These are phyloP conservation scores for Cotesia congregata DNA, from an alignment of 2,888 invertebrate species.

Conservation along the genomic window DNA sequence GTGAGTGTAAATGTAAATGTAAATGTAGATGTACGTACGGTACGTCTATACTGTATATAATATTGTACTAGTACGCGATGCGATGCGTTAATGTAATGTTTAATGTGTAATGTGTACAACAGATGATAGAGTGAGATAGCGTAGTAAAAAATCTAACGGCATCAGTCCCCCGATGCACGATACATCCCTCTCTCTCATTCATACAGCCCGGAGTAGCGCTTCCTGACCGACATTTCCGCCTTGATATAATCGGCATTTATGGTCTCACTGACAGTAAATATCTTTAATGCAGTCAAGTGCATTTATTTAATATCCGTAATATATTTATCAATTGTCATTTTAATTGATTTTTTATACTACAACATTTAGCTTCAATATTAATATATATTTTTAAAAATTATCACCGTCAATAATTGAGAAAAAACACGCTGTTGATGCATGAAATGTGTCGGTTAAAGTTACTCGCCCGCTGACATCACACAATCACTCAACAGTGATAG, in stretches of 20 bases:
- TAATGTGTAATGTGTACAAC: constrained; percentile 7
- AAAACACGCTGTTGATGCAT: constrained; percentile 47
- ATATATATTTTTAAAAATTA: too few relatives aligned
- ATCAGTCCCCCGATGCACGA: constrained; percentile 26
- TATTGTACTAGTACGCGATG: not conserved
- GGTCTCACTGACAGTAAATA: not conserved
- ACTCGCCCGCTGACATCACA: constrained; percentile 39
- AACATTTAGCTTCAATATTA: too few relatives aligned
- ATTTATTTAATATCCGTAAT: not conserved
- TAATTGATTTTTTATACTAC: too few relatives aligned
- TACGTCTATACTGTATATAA: too few relatives aligned
- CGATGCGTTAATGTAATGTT: not conserved
- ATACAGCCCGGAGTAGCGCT: not conserved
- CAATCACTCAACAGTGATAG: constrained; percentile 39
- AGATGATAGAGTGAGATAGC: constrained; percentile 21
- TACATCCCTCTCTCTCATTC: not conserved
- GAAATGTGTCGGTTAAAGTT: constrained; percentile 30
- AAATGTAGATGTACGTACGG: not conserved
- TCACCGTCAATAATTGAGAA: not conserved
- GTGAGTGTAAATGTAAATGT: constrained; percentile 13
- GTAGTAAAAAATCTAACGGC: constrained; percentile 36
- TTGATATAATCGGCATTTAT: constrained; percentile 26
- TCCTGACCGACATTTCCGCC: constrained; percentile 32
- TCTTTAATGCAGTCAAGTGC: not conserved
- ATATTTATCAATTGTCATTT: not conserved